Evolutionary conservation across 2,888 invertebrate genomes (phyloP).

Genomic region (Nemotelus nigrinus): DNA sequence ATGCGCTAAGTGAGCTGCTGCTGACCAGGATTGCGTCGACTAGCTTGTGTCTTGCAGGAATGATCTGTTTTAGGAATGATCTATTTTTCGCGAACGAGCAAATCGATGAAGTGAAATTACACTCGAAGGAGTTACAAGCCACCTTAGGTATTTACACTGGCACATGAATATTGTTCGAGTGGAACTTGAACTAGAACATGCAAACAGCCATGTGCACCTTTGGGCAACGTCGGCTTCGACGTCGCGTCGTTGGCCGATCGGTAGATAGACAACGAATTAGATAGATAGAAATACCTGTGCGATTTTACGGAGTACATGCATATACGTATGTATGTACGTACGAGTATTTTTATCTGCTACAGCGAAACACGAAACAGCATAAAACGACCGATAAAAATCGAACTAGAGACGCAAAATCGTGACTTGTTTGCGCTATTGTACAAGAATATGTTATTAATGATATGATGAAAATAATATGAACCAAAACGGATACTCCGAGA

Average conservation of each 20-base stretch:
- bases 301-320: not conserved
- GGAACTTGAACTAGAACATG: constrained; percentile 32
- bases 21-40: not conserved
- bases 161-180: not conserved
- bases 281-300: constrained; percentile 5
- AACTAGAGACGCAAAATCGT: constrained; percentile 47
- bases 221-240: constrained; percentile 7
- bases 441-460: constrained; percentile 51
- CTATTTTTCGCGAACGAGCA: not conserved
- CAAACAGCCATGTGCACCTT: constrained; percentile 24
- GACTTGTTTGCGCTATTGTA: constrained; percentile 51
- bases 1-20: not conserved
- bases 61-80: not conserved
- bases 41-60: not conserved
- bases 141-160: not conserved
- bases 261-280: not conserved
- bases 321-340: not conserved
- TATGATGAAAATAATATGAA: constrained; percentile 45
- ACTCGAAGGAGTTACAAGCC: not conserved
- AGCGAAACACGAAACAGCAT: constrained; percentile 8
- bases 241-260: not conserved
- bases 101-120: not conserved
- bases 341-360: not conserved
- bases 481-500: constrained; percentile 7
- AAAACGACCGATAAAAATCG: constrained; percentile 32